Percentiles rank a stretch among this genome's conserved stretches.
Evolutionary conservation across 2,797 vertebrate genomes (phyloP).

Genomic region (Siniperca obscura): DNA sequence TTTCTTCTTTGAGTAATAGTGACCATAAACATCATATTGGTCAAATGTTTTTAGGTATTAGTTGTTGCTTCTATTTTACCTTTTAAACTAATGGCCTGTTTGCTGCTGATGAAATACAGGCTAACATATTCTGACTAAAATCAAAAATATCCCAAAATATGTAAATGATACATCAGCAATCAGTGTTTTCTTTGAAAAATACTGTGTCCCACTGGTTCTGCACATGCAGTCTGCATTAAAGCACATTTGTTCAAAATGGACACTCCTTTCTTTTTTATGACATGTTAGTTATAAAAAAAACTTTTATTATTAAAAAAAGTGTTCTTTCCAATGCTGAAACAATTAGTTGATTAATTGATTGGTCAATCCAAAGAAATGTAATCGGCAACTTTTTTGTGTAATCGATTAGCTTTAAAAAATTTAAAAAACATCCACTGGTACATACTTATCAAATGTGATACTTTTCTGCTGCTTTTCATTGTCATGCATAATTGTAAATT

Average conservation of each 20-base stretch:
- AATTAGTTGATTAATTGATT: neutral
- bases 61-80: neutral
- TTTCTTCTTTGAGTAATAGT: neutral
- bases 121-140: neutral
- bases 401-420: neutral
- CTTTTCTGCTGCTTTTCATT: neutral
- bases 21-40: neutral
- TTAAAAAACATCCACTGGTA: neutral
- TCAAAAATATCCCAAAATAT: neutral
- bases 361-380: neutral
- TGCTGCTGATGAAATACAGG: neutral
- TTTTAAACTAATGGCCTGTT: neutral
- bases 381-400: neutral
- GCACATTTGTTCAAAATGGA: neutral
- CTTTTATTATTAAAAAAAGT: no score
- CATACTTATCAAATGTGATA: neutral
- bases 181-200: neutral
- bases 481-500: neutral
- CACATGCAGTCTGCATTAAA: neutral
- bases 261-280: neutral
- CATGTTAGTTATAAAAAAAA: neutral
- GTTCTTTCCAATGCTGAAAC: neutral
- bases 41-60: neutral
- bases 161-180: slow-evolving; percentile 2
- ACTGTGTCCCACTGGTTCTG: neutral